These are phyloP conservation scores for Keiferia lycopersicella DNA, from an alignment of 2,888 invertebrate species.

Conservation along the genomic window DNA sequence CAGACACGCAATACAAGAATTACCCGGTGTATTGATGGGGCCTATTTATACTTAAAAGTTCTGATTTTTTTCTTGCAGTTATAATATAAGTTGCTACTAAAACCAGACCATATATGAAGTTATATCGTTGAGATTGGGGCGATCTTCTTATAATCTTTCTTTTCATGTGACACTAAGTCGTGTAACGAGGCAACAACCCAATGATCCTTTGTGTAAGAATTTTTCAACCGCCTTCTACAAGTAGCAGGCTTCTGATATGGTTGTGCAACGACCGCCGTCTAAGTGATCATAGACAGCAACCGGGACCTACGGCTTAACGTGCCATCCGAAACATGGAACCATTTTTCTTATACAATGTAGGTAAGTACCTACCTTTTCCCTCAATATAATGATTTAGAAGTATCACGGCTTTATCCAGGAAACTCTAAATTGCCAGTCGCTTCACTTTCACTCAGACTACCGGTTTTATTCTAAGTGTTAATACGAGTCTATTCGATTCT, in stretches of 20 bases:
- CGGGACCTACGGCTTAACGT: too few relatives aligned
- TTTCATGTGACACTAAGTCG: too few relatives aligned
- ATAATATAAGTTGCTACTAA: not conserved
- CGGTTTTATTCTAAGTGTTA: constrained; percentile 36
- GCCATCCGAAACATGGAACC: too few relatives aligned
- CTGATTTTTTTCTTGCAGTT: not conserved
- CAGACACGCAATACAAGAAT: not conserved
- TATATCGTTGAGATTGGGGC: not conserved
- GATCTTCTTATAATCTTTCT: not conserved
- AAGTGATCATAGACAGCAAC: too few relatives aligned
- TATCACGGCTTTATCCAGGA: constrained; percentile 39
- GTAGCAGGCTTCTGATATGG: too few relatives aligned
- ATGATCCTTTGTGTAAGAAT: too few relatives aligned
- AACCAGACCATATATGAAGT: not conserved
- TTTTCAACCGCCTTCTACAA: too few relatives aligned
- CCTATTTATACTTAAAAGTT: not conserved
- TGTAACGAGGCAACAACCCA: too few relatives aligned
- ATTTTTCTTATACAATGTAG: too few relatives aligned
- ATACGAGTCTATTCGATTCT: constrained; percentile 28
- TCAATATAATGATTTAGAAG: constrained; percentile 3
- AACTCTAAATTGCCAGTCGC: constrained; percentile 45
- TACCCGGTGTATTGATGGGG: not conserved
- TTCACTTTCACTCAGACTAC: constrained; percentile 42
- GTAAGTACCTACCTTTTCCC: not conserved
- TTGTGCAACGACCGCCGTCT: too few relatives aligned